A percentile compares a stretch with the other conserved stretches of the same genome.
Evolutionary conservation across 2,797 vertebrate species (phyloP).

Genomic region (Melanotaenia trifasciata): DNA sequence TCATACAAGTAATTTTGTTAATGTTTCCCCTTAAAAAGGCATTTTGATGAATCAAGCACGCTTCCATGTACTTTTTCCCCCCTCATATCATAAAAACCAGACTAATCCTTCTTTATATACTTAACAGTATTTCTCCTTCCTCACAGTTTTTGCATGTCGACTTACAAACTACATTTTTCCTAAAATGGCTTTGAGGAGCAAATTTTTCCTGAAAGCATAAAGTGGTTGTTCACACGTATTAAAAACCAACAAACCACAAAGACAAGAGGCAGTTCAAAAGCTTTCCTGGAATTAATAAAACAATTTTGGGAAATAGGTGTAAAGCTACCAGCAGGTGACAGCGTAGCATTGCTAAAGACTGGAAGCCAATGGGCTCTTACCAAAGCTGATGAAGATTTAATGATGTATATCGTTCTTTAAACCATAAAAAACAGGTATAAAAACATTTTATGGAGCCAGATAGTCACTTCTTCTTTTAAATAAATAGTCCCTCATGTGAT

Average conservation of each 20-base stretch:
- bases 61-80: background rate
- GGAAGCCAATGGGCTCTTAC: background rate
- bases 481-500: background rate
- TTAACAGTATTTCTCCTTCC: background rate
- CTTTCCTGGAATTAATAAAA: constrained; percentile 16
- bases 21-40: constrained; percentile 46
- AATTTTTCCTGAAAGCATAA: background rate
- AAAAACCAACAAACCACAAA: constrained; percentile 12
- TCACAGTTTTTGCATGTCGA: constrained; percentile 32
- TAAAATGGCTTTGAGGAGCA: constrained; percentile 12
- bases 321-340: background rate
- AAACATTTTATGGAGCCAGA: background rate
- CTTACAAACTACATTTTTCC: background rate
- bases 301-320: constrained; percentile 24
- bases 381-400: background rate
- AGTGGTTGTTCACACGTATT: constrained; percentile 8
- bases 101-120: background rate
- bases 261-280: constrained; percentile 34
- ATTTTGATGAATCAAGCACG: constrained; percentile 26
- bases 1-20: constrained; percentile 41
- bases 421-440: background rate
- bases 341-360: constrained; percentile 4
- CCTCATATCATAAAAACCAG: background rate
- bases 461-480: background rate
- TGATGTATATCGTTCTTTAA: background rate